Conservation (phyloP, 1,140 invertebrate species). For the Apis cerana region DNA sequence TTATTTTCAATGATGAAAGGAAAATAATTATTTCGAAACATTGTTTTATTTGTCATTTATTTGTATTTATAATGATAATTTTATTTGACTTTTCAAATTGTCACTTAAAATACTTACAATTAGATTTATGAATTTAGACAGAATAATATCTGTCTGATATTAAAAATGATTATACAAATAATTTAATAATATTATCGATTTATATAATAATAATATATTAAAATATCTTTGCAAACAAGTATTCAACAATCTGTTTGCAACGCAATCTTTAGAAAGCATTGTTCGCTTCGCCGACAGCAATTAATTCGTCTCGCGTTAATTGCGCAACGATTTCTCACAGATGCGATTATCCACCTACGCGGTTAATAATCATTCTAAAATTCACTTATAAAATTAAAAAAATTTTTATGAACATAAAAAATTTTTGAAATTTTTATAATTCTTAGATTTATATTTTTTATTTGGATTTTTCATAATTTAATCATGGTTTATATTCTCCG, state of each 20-base stretch:
- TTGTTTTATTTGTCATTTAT: too few relatives aligned
- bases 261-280: neutral
- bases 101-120: too few relatives aligned
- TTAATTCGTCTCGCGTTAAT: conserved; percentile 10
- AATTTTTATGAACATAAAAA: too few relatives aligned
- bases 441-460: too few relatives aligned
- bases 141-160: neutral
- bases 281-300: neutral
- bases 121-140: neutral
- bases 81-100: too few relatives aligned
- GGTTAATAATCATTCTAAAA: neutral
- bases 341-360: neutral
- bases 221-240: neutral
- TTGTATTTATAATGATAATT: too few relatives aligned
- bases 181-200: neutral
- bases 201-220: neutral
- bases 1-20: too few relatives aligned
- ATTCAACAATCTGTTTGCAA: neutral
- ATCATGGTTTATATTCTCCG: too few relatives aligned
- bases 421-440: too few relatives aligned
- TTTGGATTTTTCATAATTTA: too few relatives aligned
- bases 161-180: neutral
- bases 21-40: too few relatives aligned
- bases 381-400: neutral
- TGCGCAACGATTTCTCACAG: conserved; percentile 2